Evolutionary conservation across 2,888 invertebrate genomes (phyloP).

Genomic region (Drosophila kambysellisi): DNA sequence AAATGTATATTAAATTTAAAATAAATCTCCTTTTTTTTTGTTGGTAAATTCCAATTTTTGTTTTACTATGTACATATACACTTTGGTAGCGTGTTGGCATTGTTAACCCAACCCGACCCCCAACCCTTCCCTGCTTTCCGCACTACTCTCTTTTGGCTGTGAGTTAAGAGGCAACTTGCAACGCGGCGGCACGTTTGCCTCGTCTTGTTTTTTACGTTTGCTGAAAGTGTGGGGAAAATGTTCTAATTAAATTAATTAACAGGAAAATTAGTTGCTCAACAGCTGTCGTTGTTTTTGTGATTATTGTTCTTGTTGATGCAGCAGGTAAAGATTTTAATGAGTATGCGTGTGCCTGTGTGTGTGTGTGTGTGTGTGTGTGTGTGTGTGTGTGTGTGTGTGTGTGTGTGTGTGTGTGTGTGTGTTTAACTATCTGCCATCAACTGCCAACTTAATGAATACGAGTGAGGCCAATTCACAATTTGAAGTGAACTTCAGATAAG

Average conservation of each 20-base stretch:
- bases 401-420: background rate
- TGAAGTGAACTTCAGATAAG: slow-evolving; percentile 12
- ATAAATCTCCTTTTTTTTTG: background rate
- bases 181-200: slow-evolving; percentile 29
- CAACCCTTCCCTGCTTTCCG: background rate
- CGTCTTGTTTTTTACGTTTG: slow-evolving; percentile 18
- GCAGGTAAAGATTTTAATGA: slow-evolving; percentile 49
- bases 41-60: background rate
- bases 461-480: slow-evolving; percentile 18
- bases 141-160: background rate
- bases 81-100: background rate
- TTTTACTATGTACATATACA: background rate
- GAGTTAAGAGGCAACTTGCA: slow-evolving; percentile 41
- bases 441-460: slow-evolving; percentile 17
- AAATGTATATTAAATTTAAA: background rate
- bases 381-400: slow-evolving; percentile 28
- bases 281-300: slow-evolving; percentile 48
- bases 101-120: background rate
- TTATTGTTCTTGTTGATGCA: slow-evolving; percentile 19
- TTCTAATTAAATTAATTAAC: slow-evolving; percentile 79
- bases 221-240: slow-evolving; percentile 31
- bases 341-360: slow-evolving; percentile 6
- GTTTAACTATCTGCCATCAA: slow-evolving; percentile 17
- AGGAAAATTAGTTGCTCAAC: slow-evolving; percentile 75
- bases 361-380: slow-evolving; percentile 6